phyloP scores from a whole-genome alignment of 2,797 vertebrate genomes.

The Gambelia wislizenii region DNA sequence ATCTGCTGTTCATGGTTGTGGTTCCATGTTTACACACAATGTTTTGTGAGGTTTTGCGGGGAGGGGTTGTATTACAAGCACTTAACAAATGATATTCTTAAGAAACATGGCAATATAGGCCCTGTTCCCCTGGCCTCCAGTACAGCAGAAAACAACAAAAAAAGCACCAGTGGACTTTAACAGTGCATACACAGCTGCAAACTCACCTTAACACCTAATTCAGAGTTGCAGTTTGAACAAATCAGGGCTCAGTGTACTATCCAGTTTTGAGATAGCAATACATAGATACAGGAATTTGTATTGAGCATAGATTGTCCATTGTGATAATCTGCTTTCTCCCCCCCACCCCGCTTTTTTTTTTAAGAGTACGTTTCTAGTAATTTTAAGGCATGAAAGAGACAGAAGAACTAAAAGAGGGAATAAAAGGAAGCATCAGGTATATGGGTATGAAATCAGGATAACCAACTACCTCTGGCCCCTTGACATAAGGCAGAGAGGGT shows the following conservation, averaged over 20 bases:
- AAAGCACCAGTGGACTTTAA: background rate
- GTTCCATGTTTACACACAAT: background rate
- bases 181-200: background rate
- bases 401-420: background rate
- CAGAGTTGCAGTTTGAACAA: no score
- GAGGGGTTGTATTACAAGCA: background rate
- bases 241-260: no score
- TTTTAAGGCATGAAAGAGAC: background rate
- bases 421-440: background rate
- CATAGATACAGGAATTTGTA: no score
- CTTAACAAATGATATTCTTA: background rate
- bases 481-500: background rate
- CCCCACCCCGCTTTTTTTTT: no score
- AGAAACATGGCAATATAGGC: background rate
- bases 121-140: background rate
- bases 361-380: no score
- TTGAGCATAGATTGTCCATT: background rate
- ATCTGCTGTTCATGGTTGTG: background rate
- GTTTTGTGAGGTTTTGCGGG: background rate
- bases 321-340: background rate
- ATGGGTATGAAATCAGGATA: background rate
- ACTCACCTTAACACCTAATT: no score
- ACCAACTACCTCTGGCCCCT: background rate
- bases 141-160: background rate
- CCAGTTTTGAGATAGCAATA: no score